Conservation (phyloP, 2,113 vertebrate genomes). For the Neotragus pygmaeus region DNA sequence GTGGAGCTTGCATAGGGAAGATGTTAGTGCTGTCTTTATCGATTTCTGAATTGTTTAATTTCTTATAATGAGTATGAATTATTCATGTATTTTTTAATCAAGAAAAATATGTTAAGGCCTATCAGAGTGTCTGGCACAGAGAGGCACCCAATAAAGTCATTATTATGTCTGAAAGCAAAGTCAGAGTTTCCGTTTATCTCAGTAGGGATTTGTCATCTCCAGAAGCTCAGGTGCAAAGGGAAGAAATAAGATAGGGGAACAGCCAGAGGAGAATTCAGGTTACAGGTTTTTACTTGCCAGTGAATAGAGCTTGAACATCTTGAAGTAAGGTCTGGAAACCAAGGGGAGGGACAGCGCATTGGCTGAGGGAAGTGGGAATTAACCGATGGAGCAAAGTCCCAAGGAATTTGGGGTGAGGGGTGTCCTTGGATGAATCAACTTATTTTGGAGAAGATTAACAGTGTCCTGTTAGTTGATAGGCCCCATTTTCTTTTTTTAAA, state of each 20-base stretch:
- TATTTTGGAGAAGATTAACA: not conserved
- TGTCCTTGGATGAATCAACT: not conserved
- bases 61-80: not conserved
- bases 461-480: not conserved
- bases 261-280: not conserved
- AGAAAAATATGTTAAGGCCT: not conserved
- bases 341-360: not conserved
- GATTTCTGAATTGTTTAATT: not conserved
- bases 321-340: not conserved
- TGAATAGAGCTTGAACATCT: not conserved
- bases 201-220: not conserved
- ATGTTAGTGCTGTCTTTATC: not conserved
- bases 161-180: not conserved
- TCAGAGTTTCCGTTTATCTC: constrained; percentile 17
- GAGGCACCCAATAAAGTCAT: not conserved
- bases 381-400: not conserved
- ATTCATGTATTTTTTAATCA: constrained; percentile 12
- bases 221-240: not conserved
- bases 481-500: not conserved
- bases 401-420: not conserved
- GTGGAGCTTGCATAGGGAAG: not conserved
- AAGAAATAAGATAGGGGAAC: not conserved
- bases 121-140: not conserved
- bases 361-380: not conserved
- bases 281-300: not conserved